These are phyloP conservation scores for Scarus forsteni DNA, from an alignment of 2,797 vertebrate species.

Conservation along the genomic window DNA sequence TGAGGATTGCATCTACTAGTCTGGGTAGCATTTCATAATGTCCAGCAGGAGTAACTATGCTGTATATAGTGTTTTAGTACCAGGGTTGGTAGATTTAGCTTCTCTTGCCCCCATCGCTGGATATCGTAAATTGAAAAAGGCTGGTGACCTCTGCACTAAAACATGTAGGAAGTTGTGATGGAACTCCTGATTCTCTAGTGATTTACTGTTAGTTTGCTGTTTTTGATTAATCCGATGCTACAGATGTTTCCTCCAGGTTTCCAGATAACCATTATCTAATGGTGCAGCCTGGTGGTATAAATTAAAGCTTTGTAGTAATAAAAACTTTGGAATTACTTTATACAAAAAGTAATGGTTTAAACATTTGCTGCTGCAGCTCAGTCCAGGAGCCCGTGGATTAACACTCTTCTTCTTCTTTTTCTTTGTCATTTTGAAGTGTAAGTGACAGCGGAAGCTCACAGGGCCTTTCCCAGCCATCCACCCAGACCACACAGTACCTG, in stretches of 20 bases:
- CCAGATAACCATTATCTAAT: background rate
- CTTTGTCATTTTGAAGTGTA: conserved; percentile 82
- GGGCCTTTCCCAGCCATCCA: conserved; percentile 97
- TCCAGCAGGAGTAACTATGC: too few species aligned
- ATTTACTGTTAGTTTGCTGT: background rate
- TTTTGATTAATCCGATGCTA: background rate
- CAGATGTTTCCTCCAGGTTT: background rate
- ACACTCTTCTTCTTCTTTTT: background rate
- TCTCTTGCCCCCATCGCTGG: too few species aligned
- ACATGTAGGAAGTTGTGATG: background rate
- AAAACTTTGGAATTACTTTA: background rate
- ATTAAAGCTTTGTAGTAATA: background rate
- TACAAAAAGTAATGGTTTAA: background rate
- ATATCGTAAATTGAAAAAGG: too few species aligned
- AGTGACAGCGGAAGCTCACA: conserved; percentile 98
- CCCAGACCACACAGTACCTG: conserved; percentile 98
- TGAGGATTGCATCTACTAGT: too few species aligned
- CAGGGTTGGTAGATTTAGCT: too few species aligned
- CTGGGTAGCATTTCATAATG: too few species aligned
- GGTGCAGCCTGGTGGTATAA: background rate
- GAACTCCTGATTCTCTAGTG: background rate
- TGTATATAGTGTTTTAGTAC: too few species aligned
- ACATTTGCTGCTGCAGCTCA: background rate
- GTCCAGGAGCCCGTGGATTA: background rate
- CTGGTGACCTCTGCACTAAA: background rate